Evolutionary conservation across 2,888 invertebrate species (phyloP).

Genomic region (Trachelus troglodyta): DNA sequence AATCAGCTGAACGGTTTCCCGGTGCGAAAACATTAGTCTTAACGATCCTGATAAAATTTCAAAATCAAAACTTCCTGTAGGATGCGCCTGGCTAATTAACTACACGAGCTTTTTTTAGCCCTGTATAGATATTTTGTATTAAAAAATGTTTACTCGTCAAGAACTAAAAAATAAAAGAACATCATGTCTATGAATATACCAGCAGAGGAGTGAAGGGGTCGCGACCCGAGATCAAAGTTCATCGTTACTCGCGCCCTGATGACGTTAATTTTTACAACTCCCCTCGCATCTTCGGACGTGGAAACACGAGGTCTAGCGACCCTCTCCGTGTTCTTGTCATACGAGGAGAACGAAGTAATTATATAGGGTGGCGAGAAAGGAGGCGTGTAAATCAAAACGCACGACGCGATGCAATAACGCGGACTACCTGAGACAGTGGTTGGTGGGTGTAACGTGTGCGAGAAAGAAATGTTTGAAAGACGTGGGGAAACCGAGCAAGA

Average conservation of each 20-base stretch:
- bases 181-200: background rate
- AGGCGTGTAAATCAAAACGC: constrained; percentile 41
- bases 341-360: constrained; percentile 42
- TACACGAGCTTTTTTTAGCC: background rate
- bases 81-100: background rate
- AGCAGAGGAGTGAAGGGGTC: background rate
- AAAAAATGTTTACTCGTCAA: too few species aligned
- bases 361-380: constrained; percentile 35
- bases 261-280: background rate
- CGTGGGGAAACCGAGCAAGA: background rate
- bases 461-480: background rate
- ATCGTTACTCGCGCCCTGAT: background rate
- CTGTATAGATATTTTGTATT: background rate
- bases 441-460: background rate
- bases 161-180: too few species aligned
- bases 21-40: background rate
- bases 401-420: constrained; percentile 6
- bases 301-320: background rate
- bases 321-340: background rate
- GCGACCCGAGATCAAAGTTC: background rate
- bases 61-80: background rate
- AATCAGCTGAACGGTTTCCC: background rate
- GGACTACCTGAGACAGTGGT: constrained; percentile 1
- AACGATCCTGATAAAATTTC: background rate
- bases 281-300: background rate